A percentile compares a stretch with the other conserved stretches of the same genome.
Evolutionary conservation across 2,888 invertebrate species (phyloP).

Genomic region (Plemyria rubiginata): DNA sequence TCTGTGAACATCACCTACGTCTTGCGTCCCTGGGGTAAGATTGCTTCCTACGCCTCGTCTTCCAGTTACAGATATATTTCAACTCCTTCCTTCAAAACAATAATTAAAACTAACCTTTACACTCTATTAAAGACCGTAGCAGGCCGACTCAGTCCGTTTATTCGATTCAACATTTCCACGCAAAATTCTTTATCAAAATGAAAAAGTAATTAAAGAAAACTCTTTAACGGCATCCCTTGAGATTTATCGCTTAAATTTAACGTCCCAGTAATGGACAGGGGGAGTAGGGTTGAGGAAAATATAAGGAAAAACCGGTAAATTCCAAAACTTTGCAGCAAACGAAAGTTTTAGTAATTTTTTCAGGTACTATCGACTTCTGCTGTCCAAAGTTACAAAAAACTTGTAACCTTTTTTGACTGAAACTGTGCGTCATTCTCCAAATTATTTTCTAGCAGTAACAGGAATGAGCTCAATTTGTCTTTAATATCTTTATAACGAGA

Average conservation of each 20-base stretch:
- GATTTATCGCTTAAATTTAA: slow-evolving; percentile 46
- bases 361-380: slow-evolving; percentile 1
- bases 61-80: no score
- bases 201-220: slow-evolving; percentile 48
- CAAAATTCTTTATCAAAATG: slow-evolving; percentile 44
- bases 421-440: no score
- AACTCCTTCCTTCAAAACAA: neutral
- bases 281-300: slow-evolving; percentile 25
- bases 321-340: slow-evolving; percentile 6
- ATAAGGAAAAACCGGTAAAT: slow-evolving; percentile 21
- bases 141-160: slow-evolving; percentile 25
- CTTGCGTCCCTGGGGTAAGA: no score
- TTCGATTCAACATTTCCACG: slow-evolving; percentile 30
- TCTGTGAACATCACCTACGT: no score
- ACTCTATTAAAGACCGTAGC: neutral
- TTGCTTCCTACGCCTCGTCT: no score
- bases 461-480: neutral
- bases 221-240: slow-evolving; percentile 43
- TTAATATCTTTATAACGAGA: neutral
- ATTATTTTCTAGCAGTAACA: neutral
- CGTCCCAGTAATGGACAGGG: slow-evolving; percentile 40
- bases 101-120: neutral
- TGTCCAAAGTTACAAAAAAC: neutral
- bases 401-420: neutral
- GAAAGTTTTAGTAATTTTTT: slow-evolving; percentile 3